These are phyloP conservation scores for Homarus americanus DNA, from an alignment of 1,140 invertebrate genomes.

Conservation along the genomic window DNA sequence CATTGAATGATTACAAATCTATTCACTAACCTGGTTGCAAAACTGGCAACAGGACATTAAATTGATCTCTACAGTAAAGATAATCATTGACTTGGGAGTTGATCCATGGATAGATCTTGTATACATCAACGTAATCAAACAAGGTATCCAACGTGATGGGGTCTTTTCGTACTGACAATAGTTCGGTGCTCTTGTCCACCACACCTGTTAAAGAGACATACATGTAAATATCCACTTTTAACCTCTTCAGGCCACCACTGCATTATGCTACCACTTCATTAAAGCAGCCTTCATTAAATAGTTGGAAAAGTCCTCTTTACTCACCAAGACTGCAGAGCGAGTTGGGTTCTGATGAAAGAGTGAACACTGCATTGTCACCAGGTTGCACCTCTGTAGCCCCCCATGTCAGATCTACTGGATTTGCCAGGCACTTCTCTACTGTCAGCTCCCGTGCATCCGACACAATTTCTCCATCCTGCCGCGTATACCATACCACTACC, in stretches of 20 bases:
- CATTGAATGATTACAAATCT: not conserved
- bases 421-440: not conserved
- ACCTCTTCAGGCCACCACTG: not conserved
- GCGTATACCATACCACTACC: slow-evolving; percentile 31
- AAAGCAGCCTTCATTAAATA: too few species aligned
- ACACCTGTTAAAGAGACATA: slow-evolving; percentile 74
- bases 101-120: not conserved
- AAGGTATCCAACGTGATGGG: slow-evolving; percentile 77
- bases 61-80: not conserved
- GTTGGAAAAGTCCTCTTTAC: not conserved
- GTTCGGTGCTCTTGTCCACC: slow-evolving; percentile 78
- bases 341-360: slow-evolving; percentile 76
- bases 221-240: too few species aligned
- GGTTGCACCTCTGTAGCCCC: slow-evolving; percentile 74
- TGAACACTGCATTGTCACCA: slow-evolving; percentile 76
- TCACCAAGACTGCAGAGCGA: slow-evolving; percentile 77
- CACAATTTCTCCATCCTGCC: slow-evolving; percentile 29
- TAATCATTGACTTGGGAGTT: slow-evolving; percentile 14
- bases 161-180: slow-evolving; percentile 77
- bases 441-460: not conserved
- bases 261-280: too few species aligned
- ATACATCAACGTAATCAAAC: slow-evolving; percentile 12
- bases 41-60: not conserved
- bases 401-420: slow-evolving; percentile 1
- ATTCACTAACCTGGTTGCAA: not conserved